A percentile compares a stretch with the other conserved stretches of the same genome.
phyloP scores from a whole-genome alignment of 2,888 invertebrate genomes.

The Anoncus sp. region DNA sequence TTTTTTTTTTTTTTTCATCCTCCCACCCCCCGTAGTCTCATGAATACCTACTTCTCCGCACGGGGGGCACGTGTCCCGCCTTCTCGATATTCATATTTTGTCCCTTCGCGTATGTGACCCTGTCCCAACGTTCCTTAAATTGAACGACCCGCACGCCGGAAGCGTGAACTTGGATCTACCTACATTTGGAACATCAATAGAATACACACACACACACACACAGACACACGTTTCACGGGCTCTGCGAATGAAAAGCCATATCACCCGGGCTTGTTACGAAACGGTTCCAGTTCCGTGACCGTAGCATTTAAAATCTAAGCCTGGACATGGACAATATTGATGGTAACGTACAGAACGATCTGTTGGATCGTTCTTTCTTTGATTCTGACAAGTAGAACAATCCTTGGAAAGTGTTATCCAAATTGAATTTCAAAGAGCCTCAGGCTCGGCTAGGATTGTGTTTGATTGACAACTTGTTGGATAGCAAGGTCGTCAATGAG shows the following conservation, averaged over 20 bases:
- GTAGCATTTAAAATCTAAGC: no score
- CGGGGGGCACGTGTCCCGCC: constrained; percentile 78
- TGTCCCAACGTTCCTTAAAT: constrained; percentile 46
- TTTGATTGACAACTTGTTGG: no score
- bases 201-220: constrained; percentile 13
- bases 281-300: background rate
- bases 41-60: constrained; percentile 73
- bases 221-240: no score
- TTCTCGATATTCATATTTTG: constrained; percentile 75
- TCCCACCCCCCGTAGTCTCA: constrained; percentile 65
- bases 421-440: no score
- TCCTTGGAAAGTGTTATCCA: no score
- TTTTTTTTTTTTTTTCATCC: constrained; percentile 67
- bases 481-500: no score
- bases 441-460: no score
- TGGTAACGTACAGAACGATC: no score
- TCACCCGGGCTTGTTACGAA: background rate
- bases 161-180: constrained; percentile 40
- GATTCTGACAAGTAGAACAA: no score
- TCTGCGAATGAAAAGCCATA: constrained; percentile 1
- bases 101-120: constrained; percentile 38
- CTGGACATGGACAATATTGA: no score
- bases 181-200: background rate
- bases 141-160: constrained; percentile 33
- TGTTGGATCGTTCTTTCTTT: no score